These are phyloP conservation scores for Heliconius himera DNA, from an alignment of 1,140 invertebrate species.

Conservation along the genomic window DNA sequence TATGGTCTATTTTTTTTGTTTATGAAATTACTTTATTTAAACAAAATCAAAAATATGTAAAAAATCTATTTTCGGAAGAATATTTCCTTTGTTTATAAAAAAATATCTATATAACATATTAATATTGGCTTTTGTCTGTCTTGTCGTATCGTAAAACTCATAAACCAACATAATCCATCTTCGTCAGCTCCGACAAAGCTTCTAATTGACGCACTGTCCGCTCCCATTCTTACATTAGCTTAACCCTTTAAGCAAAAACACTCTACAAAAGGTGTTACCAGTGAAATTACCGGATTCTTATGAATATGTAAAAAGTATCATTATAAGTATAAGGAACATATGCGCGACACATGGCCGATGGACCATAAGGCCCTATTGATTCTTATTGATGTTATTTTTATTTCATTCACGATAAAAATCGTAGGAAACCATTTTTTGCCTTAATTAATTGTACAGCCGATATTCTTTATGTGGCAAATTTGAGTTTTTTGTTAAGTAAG, in stretches of 20 bases:
- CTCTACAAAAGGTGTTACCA: constrained; percentile 60
- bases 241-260: constrained; percentile 48
- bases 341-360: constrained; percentile 65
- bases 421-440: constrained; percentile 36
- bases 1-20: too few relatives aligned
- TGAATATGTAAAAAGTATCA: constrained; percentile 57
- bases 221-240: constrained; percentile 52
- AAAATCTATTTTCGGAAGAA: neutral
- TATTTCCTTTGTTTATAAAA: neutral
- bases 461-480: constrained; percentile 21
- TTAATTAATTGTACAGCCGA: constrained; percentile 30
- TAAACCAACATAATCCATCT: constrained; percentile 48
- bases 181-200: constrained; percentile 44
- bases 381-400: constrained; percentile 11
- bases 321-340: constrained; percentile 46
- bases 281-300: constrained; percentile 62
- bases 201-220: constrained; percentile 57
- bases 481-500: constrained; percentile 17
- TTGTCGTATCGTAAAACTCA: constrained; percentile 7
- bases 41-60: neutral
- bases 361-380: constrained; percentile 56
- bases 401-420: constrained; percentile 29
- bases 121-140: constrained; percentile 4
- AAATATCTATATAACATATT: neutral
- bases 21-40: too few relatives aligned